Evolutionary conservation across 2,797 vertebrate species (phyloP).

Genomic region (Gadopsis marmoratus): DNA sequence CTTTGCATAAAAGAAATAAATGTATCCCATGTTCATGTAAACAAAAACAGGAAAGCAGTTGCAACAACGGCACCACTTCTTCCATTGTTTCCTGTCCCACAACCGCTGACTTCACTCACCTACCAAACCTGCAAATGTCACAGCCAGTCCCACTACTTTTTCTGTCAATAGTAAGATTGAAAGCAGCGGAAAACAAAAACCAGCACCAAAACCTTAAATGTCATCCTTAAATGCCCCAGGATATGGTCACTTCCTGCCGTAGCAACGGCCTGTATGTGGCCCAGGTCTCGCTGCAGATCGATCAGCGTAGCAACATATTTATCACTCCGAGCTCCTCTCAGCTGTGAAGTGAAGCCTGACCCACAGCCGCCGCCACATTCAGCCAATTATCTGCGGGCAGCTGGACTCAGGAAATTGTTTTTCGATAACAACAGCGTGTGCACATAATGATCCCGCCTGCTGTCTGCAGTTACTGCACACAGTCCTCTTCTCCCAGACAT

Average conservation of each 20-base stretch:
- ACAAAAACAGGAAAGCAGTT: too few relatives aligned
- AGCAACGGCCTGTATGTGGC: background rate
- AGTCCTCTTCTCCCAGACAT: background rate
- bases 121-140: too few relatives aligned
- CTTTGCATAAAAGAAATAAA: too few relatives aligned
- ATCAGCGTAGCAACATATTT: background rate
- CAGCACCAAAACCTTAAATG: too few relatives aligned
- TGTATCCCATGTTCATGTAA: too few relatives aligned
- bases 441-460: slow-evolving; percentile 14
- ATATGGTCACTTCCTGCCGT: background rate
- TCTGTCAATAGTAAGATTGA: background rate
- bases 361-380: background rate
- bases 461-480: background rate
- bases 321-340: background rate
- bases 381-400: background rate
- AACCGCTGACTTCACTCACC: too few relatives aligned
- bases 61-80: too few relatives aligned
- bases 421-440: background rate
- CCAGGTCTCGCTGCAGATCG: background rate
- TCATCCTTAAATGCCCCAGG: background rate
- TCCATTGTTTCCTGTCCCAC: too few relatives aligned
- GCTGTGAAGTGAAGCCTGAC: slow-evolving; percentile 7
- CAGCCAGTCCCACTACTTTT: too few relatives aligned
- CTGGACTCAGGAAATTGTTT: background rate
- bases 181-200: background rate